phyloP scores from a whole-genome alignment of 2,888 invertebrate species.

The Drosophila phalerata region DNA sequence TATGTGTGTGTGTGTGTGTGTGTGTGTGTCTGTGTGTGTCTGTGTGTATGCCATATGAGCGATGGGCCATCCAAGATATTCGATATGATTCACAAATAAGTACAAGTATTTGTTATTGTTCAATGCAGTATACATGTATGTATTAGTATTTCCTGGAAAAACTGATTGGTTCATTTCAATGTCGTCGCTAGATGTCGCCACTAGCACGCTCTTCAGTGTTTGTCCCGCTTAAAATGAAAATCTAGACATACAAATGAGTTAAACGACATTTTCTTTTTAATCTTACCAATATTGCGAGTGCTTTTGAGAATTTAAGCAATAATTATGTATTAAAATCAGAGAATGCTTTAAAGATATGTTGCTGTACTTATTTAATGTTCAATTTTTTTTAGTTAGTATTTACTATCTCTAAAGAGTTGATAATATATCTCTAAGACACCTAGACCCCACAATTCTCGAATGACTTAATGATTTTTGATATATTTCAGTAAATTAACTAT shows the following conservation, averaged over 20 bases:
- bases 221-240: background rate
- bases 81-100: conserved; percentile 62
- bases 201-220: background rate
- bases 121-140: conserved; percentile 3
- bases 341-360: no score
- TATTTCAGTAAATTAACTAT: background rate
- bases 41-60: conserved; percentile 46
- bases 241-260: background rate
- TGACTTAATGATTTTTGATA: background rate
- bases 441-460: no score
- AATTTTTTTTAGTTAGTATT: no score
- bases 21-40: conserved; percentile 9
- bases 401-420: no score
- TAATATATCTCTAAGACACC: no score
- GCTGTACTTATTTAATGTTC: no score
- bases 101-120: conserved; percentile 46
- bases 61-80: conserved; percentile 55
- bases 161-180: conserved; percentile 40
- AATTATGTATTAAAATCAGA: background rate
- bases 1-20: conserved; percentile 8
- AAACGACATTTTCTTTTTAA: background rate
- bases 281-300: background rate
- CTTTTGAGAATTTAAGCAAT: background rate
- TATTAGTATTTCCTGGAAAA: conserved; percentile 41
- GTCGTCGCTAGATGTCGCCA: conserved; percentile 52